phyloP scores from a whole-genome alignment of 1,140 invertebrate species.

The Aphaenogaster floridana region DNA sequence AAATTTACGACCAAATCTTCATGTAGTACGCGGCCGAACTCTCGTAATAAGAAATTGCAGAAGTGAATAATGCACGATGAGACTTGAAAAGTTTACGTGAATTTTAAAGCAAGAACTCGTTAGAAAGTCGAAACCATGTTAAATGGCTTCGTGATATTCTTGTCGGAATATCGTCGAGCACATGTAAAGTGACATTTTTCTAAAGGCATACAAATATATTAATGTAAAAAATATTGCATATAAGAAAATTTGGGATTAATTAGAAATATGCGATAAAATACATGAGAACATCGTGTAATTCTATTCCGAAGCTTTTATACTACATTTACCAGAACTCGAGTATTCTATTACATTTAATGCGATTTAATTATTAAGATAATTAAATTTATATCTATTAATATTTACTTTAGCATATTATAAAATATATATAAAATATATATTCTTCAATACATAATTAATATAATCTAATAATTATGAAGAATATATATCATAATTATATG shows the following conservation, averaged over 20 bases:
- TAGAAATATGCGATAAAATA: neutral
- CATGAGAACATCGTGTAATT: neutral
- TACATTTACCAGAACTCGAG: neutral
- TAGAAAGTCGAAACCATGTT: constrained; percentile 38
- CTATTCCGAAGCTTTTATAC: constrained; percentile 3
- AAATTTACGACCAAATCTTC: constrained; percentile 45
- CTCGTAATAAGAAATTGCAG: constrained; percentile 57
- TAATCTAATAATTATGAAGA: neutral
- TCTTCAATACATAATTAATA: neutral
- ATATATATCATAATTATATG: neutral
- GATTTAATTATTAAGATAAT: neutral
- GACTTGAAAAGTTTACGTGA: constrained; percentile 40
- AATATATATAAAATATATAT: neutral
- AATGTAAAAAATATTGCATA: constrained; percentile 6
- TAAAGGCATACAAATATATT: neutral
- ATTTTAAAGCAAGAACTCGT: constrained; percentile 45
- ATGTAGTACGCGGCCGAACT: constrained; percentile 45
- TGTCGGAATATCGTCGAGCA: neutral
- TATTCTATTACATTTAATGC: neutral
- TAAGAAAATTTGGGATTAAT: neutral
- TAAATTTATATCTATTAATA: constrained; percentile 5
- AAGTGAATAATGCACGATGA: constrained; percentile 57
- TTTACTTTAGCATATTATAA: constrained; percentile 18
- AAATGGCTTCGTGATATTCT: constrained; percentile 29
- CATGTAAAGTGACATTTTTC: constrained; percentile 16